These are phyloP conservation scores for Misgurnus anguillicaudatus DNA, from an alignment of 2,113 vertebrate genomes.

Conservation along the genomic window DNA sequence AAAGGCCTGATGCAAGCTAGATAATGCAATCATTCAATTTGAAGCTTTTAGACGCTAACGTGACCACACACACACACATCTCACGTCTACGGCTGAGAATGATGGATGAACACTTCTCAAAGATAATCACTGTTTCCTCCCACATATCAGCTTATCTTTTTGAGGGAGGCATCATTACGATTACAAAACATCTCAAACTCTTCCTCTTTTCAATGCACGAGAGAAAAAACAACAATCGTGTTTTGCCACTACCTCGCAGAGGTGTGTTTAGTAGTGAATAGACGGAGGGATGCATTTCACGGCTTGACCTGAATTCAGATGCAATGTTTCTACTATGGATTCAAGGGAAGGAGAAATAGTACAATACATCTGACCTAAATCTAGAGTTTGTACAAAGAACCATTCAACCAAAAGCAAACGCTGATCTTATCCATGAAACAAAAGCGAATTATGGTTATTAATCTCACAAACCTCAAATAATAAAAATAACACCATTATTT, in stretches of 20 bases:
- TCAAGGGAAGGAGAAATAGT: slow-evolving; percentile 8
- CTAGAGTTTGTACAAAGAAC: slow-evolving; percentile 8
- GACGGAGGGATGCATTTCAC: slow-evolving; percentile 2
- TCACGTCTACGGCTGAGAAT: slow-evolving; percentile 28
- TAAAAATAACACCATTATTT: too few species aligned
- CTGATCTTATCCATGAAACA: too few species aligned
- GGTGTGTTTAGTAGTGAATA: neutral
- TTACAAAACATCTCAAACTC: neutral
- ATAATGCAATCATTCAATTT: slow-evolving; percentile 37
- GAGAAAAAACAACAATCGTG: neutral
- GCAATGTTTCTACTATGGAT: neutral
- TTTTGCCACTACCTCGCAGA: slow-evolving; percentile 4
- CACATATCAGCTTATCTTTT: slow-evolving; percentile 73
- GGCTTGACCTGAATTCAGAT: slow-evolving; percentile 17
- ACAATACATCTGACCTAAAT: slow-evolving; percentile 11
- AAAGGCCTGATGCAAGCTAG: neutral
- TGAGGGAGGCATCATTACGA: slow-evolving; percentile 57
- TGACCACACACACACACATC: slow-evolving; percentile 22
- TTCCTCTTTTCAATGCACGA: neutral
- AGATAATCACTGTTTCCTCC: slow-evolving; percentile 59
- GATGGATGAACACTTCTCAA: slow-evolving; percentile 60
- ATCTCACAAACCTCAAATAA: too few species aligned
- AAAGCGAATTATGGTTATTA: too few species aligned
- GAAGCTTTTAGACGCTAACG: slow-evolving; percentile 17
- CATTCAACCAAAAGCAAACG: too few species aligned